Conservation (phyloP, 1,140 invertebrate genomes). For the Arctopsyche grandis region DNA sequence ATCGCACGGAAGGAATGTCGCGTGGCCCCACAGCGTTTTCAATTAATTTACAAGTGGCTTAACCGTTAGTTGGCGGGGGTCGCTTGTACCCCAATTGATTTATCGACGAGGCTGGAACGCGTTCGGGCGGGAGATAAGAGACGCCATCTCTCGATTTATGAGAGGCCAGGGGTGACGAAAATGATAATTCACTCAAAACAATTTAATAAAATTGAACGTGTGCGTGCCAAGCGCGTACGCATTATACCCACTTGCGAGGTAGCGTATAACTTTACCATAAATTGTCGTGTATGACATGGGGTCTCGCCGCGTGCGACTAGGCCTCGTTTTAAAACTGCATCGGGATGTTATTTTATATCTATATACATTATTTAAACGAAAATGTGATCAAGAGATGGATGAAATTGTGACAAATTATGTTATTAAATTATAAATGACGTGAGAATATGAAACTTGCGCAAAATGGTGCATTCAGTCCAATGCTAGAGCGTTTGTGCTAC, state of each 20-base stretch:
- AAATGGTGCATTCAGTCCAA: too few relatives aligned
- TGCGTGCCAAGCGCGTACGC: too few relatives aligned
- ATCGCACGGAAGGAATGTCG: slow-evolving; percentile 22
- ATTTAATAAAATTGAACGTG: too few relatives aligned
- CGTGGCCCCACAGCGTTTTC: slow-evolving; percentile 38
- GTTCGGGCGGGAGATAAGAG: neutral
- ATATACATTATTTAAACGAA: too few relatives aligned
- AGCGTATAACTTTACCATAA: slow-evolving; percentile 10
- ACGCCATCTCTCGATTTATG: neutral
- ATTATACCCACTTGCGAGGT: neutral
- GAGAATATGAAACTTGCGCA: too few relatives aligned
- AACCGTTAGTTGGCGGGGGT: slow-evolving; percentile 45
- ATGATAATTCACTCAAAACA: neutral
- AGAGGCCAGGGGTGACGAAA: slow-evolving; percentile 12
- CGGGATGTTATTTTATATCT: neutral
- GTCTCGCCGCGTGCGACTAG: neutral
- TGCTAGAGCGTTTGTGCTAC: too few relatives aligned
- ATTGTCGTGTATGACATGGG: slow-evolving; percentile 21
- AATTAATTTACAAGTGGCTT: slow-evolving; percentile 44
- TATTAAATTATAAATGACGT: too few relatives aligned
- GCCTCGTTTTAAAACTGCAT: neutral
- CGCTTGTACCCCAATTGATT: slow-evolving; percentile 40
- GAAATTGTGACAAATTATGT: too few relatives aligned
- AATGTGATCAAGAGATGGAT: too few relatives aligned
- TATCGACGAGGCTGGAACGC: neutral